Evolutionary conservation across 2,113 vertebrate species (phyloP), one percentile per base, ranked within the genome.

Genomic region (Verasper variegatus): DNA sequence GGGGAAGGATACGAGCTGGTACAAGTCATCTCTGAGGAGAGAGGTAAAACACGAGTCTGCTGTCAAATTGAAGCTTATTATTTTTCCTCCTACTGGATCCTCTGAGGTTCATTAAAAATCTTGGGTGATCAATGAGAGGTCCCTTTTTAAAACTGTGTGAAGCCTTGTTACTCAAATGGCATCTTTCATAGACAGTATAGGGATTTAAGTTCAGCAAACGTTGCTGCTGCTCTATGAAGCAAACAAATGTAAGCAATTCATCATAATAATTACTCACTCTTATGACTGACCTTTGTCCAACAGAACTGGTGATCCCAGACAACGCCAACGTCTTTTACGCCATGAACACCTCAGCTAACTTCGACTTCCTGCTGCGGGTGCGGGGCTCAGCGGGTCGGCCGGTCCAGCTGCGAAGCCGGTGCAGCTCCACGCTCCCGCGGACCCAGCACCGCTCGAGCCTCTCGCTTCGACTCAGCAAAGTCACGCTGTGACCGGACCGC

Each of bases 261-360:
- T 31, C 31, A 31, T 31, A 31, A 31, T 31, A 31, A 31, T 31
- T 31, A 11, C 7, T n/a, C 37, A 8, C 17, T 2, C 21, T 52
- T 20, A 15, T 26, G 5, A 57, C 31, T 9, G 18, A 4, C 75
- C 21, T 45, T 8, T 31, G 35, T 45, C 10, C 74, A 49, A n/a
- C 90, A 99, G 97, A 98, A 81, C 92, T 99, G 17, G 94, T 96
- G 80, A 95, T 99, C 74, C 97, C 97, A 0, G 93, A 95, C 49
- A 96, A 96, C 0, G 97, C 95, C 62, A 99, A 99, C 0, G 97
- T 99, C 27, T 99, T 98, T 69, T 99, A 98, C 0, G 97, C 96
- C 90, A 99, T 99, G 97, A 98, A 97, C 92, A 97, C 95, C 81
- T 95, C 95, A 0, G 96, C 92, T 0, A 97, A 97, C 91, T 99